Evolutionary conservation across 2,797 vertebrate species (phyloP), one percentile per base, ranked within the genome.

Genomic region (Meriones psammophilus): DNA sequence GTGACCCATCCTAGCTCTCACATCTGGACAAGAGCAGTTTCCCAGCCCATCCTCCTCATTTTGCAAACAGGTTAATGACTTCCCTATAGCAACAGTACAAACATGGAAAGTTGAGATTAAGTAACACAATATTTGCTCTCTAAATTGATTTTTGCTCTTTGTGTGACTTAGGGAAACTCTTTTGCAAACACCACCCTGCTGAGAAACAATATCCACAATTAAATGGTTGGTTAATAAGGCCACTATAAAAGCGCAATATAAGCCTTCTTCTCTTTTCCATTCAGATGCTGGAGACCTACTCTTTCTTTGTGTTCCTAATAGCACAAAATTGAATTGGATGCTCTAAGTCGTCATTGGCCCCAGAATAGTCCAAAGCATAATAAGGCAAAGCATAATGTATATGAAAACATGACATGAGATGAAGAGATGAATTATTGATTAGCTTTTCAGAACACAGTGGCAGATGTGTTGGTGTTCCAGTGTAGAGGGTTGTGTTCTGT

Each of bases 351-450:
- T 60, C 84, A 13, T 14, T 66, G 79, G 54, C 39, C 56, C 54
- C 86, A 90, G 66, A 89, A 22, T 64, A 28, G 2, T 74, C n/a
- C 74, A 46, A n/a, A n/a, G n/a, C n/a, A n/a, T n/a, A n/a, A n/a
- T n/a, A 46, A 39, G 42, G 71, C 77, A 90, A 94, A 46, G 46
- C 28, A 58, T 36, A 26, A 30, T 71, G 24, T 24, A 5, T 14
- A 6, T 0, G 30, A 50, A 10, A 42, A 46, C 58, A 81, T 83
- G 54, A 76, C n/a, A 58, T 26, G 39, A 92, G 88, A 91, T 89
- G 86, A 91, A 77, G 33, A 80, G n/a, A 78, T 96, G 36, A 15
- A 91, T 97, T 95, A 96, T 97, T 96, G 69, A 96, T 58, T 60
- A 54, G 60, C 28, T 68, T 88, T 76, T 68, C 20, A 83, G 93